Evolutionary conservation across 2,797 vertebrate genomes (phyloP), one percentile per base, ranked within the genome.

Genomic region (Chanos chanos): DNA sequence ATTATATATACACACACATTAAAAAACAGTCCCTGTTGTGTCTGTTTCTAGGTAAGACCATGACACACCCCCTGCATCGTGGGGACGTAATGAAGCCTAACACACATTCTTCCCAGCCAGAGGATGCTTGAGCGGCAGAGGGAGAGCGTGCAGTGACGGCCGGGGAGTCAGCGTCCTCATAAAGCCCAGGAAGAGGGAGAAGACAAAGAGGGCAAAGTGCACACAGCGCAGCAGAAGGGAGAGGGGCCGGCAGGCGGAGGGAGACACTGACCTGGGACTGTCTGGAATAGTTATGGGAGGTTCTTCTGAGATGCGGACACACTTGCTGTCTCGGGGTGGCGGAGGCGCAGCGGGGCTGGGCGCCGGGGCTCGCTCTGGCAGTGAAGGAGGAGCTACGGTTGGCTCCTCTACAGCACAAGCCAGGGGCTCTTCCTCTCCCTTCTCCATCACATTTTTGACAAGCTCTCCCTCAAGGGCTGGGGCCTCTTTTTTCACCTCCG

Each of bases 201-300:
- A 68, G 70, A 85, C 58, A 34, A 79, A 82, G 39, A 90, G 7
- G 76, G 82, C 78, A 56, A 10, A 87, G 81, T 78, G 83, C 82
- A 88, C 68, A 82, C 82, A 85, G 79, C 66, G 68, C 71, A 74
- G 86, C 66, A 89, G 75, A 53, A 89, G 71, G 78, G 84, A 81
- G 15, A 78, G 41, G 65, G 77, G 71, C 76, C 80, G 74, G 80
- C 75, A 80, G 70, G 84, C 59, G 76, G 58, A 77, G 62, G 72
- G 51, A 48, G 76, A 70, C 79, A 91, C 93, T 90, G 85, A 97
- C 95, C 92, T 93, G 83, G 81, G 58, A 19, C 72, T 57, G 43
- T 65, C 52, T 15, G 85, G 74, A 60, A 85, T 69, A 13, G 60
- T 25, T 0, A 76, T 13, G 0, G 66, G 66, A 3, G 82, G 70